A percentile compares a stretch with the other conserved stretches of the same genome.
Conservation (phyloP, 2,888 invertebrate species). For the Ennomos erosarius region DNA sequence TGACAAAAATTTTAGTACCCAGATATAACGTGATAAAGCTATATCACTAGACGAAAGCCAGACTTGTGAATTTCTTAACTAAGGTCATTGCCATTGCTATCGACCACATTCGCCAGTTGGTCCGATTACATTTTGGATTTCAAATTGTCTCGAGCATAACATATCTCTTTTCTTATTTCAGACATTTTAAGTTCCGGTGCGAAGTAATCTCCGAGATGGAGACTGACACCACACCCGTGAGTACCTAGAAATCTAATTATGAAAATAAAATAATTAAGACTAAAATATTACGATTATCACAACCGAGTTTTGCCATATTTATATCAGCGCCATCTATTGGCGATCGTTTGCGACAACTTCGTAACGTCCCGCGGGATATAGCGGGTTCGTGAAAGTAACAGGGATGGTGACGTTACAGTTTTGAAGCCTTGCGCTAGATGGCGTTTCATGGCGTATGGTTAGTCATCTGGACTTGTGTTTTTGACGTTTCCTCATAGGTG, state of each 20-base stretch:
- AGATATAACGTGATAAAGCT: slow-evolving; percentile 33
- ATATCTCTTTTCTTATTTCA: slow-evolving; percentile 54
- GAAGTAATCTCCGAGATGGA: slow-evolving; percentile 59
- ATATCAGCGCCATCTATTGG: slow-evolving; percentile 66
- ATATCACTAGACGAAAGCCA: slow-evolving; percentile 38
- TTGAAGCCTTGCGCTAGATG: slow-evolving; percentile 28
- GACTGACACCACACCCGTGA: slow-evolving; percentile 75
- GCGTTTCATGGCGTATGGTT: slow-evolving; percentile 16
- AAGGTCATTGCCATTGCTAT: slow-evolving; percentile 51
- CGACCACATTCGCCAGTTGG: slow-evolving; percentile 41
- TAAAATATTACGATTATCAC: slow-evolving; percentile 48
- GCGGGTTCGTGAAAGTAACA: slow-evolving; percentile 6
- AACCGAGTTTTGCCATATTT: slow-evolving; percentile 49
- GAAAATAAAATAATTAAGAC: slow-evolving; percentile 34
- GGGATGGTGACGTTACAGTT: slow-evolving; percentile 11
- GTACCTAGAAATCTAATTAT: slow-evolving; percentile 52
- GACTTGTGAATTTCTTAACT: slow-evolving; percentile 47
- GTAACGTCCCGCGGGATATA: slow-evolving; percentile 43
- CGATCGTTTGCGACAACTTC: slow-evolving; percentile 34
- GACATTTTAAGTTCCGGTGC: slow-evolving; percentile 65
- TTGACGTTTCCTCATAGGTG: slow-evolving; percentile 6
- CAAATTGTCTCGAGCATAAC: not conserved
- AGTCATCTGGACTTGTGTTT: not conserved
- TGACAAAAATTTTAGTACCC: slow-evolving; percentile 28
- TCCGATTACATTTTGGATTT: slow-evolving; percentile 17